Conservation (phyloP, 2,888 invertebrate species). For the Leucania comma region DNA sequence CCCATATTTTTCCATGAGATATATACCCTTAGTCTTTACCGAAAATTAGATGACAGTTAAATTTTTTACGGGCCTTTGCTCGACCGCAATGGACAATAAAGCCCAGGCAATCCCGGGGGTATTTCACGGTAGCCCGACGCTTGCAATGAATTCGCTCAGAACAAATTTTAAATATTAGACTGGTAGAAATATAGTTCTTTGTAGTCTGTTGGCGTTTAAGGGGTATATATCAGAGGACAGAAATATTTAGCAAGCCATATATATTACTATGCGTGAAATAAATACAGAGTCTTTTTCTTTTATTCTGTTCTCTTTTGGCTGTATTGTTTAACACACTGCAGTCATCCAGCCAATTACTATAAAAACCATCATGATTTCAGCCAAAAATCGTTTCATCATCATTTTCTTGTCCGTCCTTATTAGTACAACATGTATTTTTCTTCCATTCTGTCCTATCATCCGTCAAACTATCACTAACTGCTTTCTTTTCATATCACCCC, state of each 20-base stretch:
- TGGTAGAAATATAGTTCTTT: conserved; percentile 47
- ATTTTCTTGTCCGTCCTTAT: too few relatives aligned
- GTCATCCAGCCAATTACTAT: neutral
- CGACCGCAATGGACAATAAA: conserved; percentile 70
- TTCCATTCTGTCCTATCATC: too few relatives aligned
- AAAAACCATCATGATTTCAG: too few relatives aligned
- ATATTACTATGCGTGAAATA: neutral
- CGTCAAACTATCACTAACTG: too few relatives aligned
- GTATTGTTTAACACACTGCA: neutral
- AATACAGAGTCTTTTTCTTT: neutral
- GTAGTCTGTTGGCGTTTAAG: conserved; percentile 14
- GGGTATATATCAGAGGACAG: neutral
- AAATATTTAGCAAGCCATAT: neutral
- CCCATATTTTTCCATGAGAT: conserved; percentile 55
- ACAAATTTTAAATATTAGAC: conserved; percentile 68
- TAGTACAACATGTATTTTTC: too few relatives aligned
- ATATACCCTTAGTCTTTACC: conserved; percentile 57
- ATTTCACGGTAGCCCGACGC: conserved; percentile 68
- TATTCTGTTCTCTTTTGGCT: neutral
- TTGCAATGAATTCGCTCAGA: conserved; percentile 71
- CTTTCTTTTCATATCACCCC: too few relatives aligned
- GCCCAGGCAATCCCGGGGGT: conserved; percentile 63
- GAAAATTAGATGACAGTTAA: conserved; percentile 65
- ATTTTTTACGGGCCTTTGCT: conserved; percentile 64
- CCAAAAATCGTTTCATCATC: too few relatives aligned